These are phyloP conservation scores for Sturnira hondurensis DNA, from an alignment of 2,113 vertebrate genomes.

Conservation along the genomic window DNA sequence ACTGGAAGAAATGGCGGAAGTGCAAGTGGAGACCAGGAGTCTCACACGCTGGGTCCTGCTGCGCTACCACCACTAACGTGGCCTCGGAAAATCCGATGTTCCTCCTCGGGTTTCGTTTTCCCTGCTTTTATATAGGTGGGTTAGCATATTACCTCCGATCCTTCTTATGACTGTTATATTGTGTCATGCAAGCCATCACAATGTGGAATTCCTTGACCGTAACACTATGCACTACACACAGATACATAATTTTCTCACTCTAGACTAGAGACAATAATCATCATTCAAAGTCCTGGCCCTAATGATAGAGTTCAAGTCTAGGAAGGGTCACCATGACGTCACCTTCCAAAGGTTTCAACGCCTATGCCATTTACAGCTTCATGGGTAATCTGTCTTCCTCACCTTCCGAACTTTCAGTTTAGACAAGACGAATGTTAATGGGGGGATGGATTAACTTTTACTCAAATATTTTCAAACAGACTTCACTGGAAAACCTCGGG, in stretches of 20 bases:
- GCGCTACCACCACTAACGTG: neutral
- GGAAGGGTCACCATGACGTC: neutral
- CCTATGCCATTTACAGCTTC: neutral
- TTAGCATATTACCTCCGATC: neutral
- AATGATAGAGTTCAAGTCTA: neutral
- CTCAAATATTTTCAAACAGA: neutral
- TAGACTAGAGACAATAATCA: neutral
- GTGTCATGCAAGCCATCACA: neutral
- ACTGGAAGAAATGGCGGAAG: neutral
- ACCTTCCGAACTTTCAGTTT: neutral
- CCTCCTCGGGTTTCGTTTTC: neutral
- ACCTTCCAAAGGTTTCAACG: neutral
- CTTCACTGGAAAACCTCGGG: neutral
- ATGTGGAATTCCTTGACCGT: neutral
- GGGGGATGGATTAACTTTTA: neutral
- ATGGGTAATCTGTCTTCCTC: neutral
- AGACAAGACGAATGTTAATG: neutral
- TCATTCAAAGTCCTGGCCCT: neutral
- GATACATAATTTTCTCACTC: neutral
- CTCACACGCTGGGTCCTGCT: neutral
- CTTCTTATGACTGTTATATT: neutral
- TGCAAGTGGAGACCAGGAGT: fast-evolving
- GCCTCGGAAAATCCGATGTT: neutral
- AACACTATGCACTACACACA: neutral
- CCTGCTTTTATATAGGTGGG: neutral